phyloP scores from a whole-genome alignment of 2,113 vertebrate genomes.

The Parotia lawesii region DNA sequence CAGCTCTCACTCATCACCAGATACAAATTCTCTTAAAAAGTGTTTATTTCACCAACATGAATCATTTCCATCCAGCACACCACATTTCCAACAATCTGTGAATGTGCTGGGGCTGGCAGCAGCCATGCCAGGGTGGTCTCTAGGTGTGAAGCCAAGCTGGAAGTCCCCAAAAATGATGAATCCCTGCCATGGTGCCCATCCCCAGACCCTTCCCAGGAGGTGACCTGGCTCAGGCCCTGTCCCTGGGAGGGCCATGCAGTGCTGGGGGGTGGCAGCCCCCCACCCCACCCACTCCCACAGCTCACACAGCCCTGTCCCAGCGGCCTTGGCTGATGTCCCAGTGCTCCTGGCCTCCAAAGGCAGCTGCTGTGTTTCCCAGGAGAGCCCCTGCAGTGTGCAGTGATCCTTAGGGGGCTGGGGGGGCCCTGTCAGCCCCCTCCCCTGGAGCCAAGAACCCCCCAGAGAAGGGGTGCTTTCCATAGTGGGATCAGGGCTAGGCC shows the following conservation, averaged over 20 bases:
- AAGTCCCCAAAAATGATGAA: accelerated
- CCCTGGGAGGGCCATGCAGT: background rate
- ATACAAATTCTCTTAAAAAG: background rate
- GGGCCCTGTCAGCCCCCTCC: accelerated
- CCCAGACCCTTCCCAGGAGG: background rate
- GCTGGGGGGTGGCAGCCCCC: background rate
- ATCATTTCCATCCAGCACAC: accelerated
- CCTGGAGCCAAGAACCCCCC: background rate
- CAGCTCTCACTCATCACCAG: background rate
- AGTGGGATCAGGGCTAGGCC: background rate
- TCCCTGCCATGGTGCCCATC: background rate
- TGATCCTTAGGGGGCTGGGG: background rate
- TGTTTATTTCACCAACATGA: background rate
- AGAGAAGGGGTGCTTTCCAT: background rate
- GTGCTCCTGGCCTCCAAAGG: background rate
- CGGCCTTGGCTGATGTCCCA: accelerated
- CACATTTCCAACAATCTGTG: accelerated
- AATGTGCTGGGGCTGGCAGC: accelerated
- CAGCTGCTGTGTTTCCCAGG: background rate
- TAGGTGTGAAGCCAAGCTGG: accelerated
- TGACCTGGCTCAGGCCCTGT: accelerated
- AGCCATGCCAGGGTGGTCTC: accelerated
- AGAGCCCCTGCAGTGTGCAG: background rate
- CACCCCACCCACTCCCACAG: accelerated
- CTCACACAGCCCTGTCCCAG: background rate